Evolutionary conservation across 2,888 invertebrate genomes (phyloP), one percentile per base, ranked within the genome.

Genomic region (Microchrysa polita): DNA sequence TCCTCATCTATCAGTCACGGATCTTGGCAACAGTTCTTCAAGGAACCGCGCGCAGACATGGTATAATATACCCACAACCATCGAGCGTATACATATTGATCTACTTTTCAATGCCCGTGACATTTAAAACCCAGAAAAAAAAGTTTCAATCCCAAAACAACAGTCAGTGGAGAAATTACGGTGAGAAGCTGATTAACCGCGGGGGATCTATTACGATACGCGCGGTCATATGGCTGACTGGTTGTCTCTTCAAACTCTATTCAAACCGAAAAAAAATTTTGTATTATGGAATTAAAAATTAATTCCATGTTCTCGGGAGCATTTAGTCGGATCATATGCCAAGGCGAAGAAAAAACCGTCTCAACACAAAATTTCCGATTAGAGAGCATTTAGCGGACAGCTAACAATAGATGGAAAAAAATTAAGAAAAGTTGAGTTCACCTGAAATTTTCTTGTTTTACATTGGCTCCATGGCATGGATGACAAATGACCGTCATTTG

Each of bases 401-500:
- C n/a, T n/a, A n/a, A n/a, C n/a, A n/a, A n/a, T n/a, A 16, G 57
- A 59, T 5, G 27, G 27, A 34, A 34, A 34, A 34, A 59, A 72
- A 44, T n/a, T n/a, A n/a, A n/a, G n/a, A n/a, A n/a, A n/a, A n/a
- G n/a, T n/a, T n/a, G 23, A 72, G 59, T 22, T 23, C 52, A 22
- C 72, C 72, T 59, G 16, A 20, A 72, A 23, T 60, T 34, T 40
- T 20, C 60, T 73, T 73, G 73, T 73, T 63, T 73, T 53, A 73
- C 63, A 48, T 63, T 53, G 44, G 63, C 59, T 74, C 57, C 42
- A 48, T 72, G 76, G 27, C 20, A 60, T 65, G 52, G 52, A 74
- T 76, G 76, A 76, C 73, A 76, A 76, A 76, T 76, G 73, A 74
- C 63, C 61, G 60, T 67, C 73, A 76, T 76, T 76, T 76, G 74